Evolutionary conservation across 2,113 vertebrate species (phyloP), one percentile per base, ranked within the genome.

Genomic region (Austrofundulus limnaeus): DNA sequence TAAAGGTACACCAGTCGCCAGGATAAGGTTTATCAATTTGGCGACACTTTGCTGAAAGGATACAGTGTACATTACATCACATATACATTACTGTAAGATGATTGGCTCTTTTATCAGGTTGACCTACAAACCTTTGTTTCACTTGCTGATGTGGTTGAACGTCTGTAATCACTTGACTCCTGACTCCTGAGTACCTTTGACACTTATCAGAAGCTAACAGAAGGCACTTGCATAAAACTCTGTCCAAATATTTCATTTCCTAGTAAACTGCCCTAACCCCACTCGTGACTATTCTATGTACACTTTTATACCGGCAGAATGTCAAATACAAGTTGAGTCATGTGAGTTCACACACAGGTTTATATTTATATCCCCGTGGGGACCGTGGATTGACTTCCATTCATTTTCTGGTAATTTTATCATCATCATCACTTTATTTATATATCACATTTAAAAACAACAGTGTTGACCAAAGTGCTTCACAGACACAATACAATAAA

Each of bases 111-210:
- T 54, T 56, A 54, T 67, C 61, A 58, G 54, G 37, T 37, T 72
- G 49, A 28, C 55, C 59, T 60, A 69, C 49, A 75, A 56, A 67
- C 46, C 28, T 16, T 59, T 53, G 24, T 54, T 59, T 62, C 54
- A 65, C 25, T 38, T 62, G 5, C 1, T 20, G 25, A 54, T 76
- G 23, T 64, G 57, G 9, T 45, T 41, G 47, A 54, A 47, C 4
- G 17, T 63, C 39, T 60, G 52, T 17, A 61, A 14, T 24, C 41
- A 42, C 20, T 6, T 60, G n/a, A 38, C 2, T 6, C 2, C 21
- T 1, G 9, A 10, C n/a, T n/a, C n/a, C n/a, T n/a, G 14, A 3
- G 7, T 41, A 25, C 3, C 6, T 31, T 57, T n/a, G n/a, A 21
- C 34, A n/a, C 49, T 41, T 23, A 17, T 42, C 34, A 16, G 24